Evolutionary conservation across 2,888 invertebrate species (phyloP), one percentile per base, ranked within the genome.

Genomic region (Xestia rhomboidea): DNA sequence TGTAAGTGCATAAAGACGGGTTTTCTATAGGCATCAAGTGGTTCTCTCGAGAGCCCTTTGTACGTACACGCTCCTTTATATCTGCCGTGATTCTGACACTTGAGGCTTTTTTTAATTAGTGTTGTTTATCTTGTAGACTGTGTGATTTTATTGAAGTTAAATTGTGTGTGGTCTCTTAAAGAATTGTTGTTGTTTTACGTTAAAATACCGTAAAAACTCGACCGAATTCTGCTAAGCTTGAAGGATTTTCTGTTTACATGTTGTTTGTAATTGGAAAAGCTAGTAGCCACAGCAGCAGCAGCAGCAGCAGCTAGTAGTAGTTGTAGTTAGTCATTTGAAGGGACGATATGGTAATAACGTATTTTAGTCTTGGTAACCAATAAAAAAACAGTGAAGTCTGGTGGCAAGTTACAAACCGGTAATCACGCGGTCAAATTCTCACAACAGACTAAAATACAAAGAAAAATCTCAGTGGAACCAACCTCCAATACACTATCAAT

Each of bases 1-100:
- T 75, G 67, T 74, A 82, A 87, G 87, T 87, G 87, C 87, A 88
- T 88, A 82, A 85, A 87, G 84, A 76, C 77, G 82, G 63, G 38
- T 24, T 68, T 77, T 85, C 84, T 83, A 83, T 77, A 76, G 79
- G 71, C 81, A 73, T 78, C 78, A 79, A 88, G 88, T 81, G 84
- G 77, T 66, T 62, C 69, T 74, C 86, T 83, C 63, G 49, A 78
- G 76, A 80, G 77, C 68, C 46, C 54, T 85, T 88, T 88, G 81
- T 88, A 75, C 64, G 77, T 63, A 64, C 76, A 69, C 67, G 66
- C n/a, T 68, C 62, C 69, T 81, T 87, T 83, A 83, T 80, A 77
- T 80, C 63, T 51, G 41, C 57, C 49, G 30, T 75, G 77, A 75
- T 79, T 76, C 68, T 70, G 75, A 79, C 77, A 83, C 79, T 88